These are phyloP conservation scores for Eriocheir sinensis DNA, from an alignment of 1,140 invertebrate genomes.

Conservation along the genomic window DNA sequence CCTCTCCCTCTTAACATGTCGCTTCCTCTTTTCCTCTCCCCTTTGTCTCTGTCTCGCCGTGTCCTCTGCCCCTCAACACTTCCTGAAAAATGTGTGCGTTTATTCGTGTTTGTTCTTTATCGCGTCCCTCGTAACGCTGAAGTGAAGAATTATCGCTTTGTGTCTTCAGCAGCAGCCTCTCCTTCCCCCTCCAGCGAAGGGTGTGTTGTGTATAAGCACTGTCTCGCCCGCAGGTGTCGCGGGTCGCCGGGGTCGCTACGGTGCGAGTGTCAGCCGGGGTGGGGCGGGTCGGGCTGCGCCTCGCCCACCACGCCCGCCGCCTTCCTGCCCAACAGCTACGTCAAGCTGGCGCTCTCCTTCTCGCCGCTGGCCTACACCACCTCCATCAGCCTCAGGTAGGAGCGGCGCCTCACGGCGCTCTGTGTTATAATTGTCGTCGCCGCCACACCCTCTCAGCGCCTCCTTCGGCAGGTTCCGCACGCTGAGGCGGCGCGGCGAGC, in stretches of 20 bases:
- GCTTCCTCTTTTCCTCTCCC: background rate
- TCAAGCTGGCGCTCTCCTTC: conserved; percentile 54
- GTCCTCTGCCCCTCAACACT: too few species aligned
- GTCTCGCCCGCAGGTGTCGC: conserved; percentile 17
- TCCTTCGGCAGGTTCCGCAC: conserved; percentile 40
- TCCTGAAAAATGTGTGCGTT: too few species aligned
- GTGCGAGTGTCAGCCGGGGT: conserved; percentile 61
- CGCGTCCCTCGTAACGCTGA: too few species aligned
- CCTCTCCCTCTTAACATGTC: too few species aligned
- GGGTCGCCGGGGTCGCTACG: conserved; percentile 43
- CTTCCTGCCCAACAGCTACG: conserved; percentile 49
- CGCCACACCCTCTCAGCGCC: background rate
- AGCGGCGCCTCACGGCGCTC: background rate
- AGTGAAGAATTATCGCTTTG: too few species aligned
- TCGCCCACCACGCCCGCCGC: conserved; percentile 45
- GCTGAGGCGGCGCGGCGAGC: conserved; percentile 37
- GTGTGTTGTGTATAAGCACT: background rate
- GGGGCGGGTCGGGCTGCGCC: conserved; percentile 50
- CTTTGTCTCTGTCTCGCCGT: background rate
- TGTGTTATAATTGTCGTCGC: background rate
- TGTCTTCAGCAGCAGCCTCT: too few species aligned
- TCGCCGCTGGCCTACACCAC: conserved; percentile 52
- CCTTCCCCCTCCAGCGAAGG: too few species aligned
- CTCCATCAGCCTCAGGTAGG: conserved; percentile 61
- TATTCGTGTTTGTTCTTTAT: too few species aligned